Conservation (phyloP, 2,888 invertebrate species). For the Athalia cordata region DNA sequence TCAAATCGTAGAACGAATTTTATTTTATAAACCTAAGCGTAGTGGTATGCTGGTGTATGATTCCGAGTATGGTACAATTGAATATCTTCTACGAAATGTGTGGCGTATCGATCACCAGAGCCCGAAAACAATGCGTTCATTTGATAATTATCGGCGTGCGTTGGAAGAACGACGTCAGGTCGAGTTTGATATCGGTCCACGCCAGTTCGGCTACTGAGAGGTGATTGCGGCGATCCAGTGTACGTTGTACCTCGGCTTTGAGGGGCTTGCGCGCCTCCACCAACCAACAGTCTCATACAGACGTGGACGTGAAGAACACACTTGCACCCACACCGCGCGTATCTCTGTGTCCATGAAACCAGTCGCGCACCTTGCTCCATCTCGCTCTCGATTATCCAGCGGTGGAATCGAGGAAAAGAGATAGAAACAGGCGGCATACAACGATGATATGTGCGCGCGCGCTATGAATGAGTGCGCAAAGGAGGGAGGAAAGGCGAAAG, state of each 20-base stretch:
- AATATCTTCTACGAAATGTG: too few relatives aligned
- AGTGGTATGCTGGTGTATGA: too few relatives aligned
- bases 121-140: too few relatives aligned
- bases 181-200: not conserved
- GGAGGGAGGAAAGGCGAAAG: constrained; percentile 48
- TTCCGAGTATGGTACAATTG: too few relatives aligned
- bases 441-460: constrained; percentile 22
- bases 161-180: not conserved
- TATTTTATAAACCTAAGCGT: too few relatives aligned
- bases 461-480: constrained; percentile 26
- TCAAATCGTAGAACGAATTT: too few relatives aligned
- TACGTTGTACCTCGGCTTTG: constrained; percentile 5
- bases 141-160: not conserved
- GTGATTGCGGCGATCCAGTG: constrained; percentile 27
- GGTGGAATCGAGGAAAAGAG: constrained; percentile 51
- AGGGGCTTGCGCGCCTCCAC: constrained; percentile 9
- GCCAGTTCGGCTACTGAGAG: constrained; percentile 17
- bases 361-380: constrained; percentile 8
- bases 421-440: constrained; percentile 10
- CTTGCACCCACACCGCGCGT: too few relatives aligned
- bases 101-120: too few relatives aligned
- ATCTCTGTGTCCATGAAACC: not conserved
- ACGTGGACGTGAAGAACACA: not conserved
- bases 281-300: not conserved
- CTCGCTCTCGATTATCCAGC: constrained; percentile 42